Base-by-base conservation (phyloP, 2,888 invertebrate species). In the Iphiclides podalirius region DNA sequence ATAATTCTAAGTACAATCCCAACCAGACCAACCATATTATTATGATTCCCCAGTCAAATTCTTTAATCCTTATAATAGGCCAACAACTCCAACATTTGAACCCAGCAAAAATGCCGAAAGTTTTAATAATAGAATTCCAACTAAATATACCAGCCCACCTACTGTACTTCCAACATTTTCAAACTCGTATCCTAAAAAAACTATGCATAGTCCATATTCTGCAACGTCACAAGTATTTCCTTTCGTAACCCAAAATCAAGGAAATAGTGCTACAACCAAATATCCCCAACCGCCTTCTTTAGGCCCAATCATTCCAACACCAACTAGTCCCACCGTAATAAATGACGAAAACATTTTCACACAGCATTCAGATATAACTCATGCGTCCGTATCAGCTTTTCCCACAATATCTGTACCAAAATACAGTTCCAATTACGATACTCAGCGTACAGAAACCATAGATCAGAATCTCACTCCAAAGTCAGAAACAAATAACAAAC, bases 1-100 rank as follows among this genome's bases (percentile, higher is more conserved):
- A 71, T 50, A 54, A 51, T 7, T 46, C 28, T 11, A 64, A 67
- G 47, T 41, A 61, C 12, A n/a, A 31, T 11, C 76, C 71, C 43
- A 65, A 58, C 1, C 46, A 36, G 73, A 78, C 50, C 54, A 72
- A 47, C 75, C 79, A 9, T 83, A 83, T 47, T 66, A 72, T 53
- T 83, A 84, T 54, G 75, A 72, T 28, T 70, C 68, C 50, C 83
- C 86, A 12, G 60, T 70, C 1, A 70, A 66, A 28, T 63, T 75
- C 33, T 82, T 83, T 43, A 60, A 58, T 20, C 57, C 55, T n/a
- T 31, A 31, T 4, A 63, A 66, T 66, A 63, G 63, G 58, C 52
- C 64, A 47, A 61, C 54, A 2, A 57, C 60, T 36, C 42, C 57
- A 26, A 53, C 61, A 16, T 57, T 58, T 26, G 44, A 43, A 20